Percentiles rank a stretch among this genome's conserved stretches.
Conservation (phyloP, 1,140 invertebrate genomes). For the Bombus pascuorum region DNA sequence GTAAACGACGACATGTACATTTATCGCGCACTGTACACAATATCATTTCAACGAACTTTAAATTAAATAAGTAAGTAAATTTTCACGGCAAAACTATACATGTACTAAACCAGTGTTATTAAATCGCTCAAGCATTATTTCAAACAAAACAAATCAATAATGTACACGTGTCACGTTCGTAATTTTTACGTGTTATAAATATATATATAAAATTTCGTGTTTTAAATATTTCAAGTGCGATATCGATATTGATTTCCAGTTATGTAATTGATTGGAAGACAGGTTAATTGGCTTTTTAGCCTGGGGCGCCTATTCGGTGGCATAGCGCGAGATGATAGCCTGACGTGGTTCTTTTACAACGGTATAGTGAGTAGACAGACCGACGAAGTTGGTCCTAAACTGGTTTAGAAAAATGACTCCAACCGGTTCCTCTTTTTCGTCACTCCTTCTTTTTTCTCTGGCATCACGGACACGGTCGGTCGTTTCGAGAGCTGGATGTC, state of each 20-base stretch:
- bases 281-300: conserved; percentile 48
- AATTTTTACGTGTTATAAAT: too few relatives aligned
- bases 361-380: conserved; percentile 74
- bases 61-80: not conserved
- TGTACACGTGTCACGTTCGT: not conserved
- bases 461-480: not conserved
- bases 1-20: conserved; percentile 40
- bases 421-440: conserved; percentile 42
- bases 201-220: not conserved
- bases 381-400: conserved; percentile 67
- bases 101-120: not conserved
- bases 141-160: not conserved
- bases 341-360: conserved; percentile 65
- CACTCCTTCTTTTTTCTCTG: conserved; percentile 10
- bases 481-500: conserved; percentile 41
- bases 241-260: conserved; percentile 34
- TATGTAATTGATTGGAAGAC: conserved; percentile 44
- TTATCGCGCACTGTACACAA: not conserved
- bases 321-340: conserved; percentile 10
- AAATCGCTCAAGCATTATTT: not conserved
- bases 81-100: not conserved
- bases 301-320: conserved; percentile 21
- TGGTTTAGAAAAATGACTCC: conserved; percentile 72
- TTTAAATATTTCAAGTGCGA: not conserved
- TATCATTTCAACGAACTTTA: not conserved